Evolutionary conservation across 2,113 vertebrate genomes (phyloP).

Genomic region (Mormyrus lacerda): DNA sequence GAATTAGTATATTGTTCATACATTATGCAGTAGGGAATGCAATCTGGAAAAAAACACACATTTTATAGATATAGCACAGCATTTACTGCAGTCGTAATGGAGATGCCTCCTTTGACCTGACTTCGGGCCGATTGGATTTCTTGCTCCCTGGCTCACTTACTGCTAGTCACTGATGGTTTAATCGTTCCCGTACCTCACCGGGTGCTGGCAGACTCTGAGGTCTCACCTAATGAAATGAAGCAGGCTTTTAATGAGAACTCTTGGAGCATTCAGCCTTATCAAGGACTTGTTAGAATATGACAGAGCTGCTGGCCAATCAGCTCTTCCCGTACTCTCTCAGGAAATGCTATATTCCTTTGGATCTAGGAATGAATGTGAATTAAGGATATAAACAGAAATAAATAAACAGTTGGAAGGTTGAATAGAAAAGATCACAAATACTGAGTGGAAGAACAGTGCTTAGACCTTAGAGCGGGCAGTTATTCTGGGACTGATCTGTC

Average conservation of each 20-base stretch:
- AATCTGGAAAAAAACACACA: neutral
- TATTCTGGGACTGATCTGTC: neutral
- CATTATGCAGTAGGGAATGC: neutral
- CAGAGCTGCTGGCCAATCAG: conserved; percentile 1
- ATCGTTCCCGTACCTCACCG: neutral
- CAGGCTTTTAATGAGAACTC: conserved; percentile 49
- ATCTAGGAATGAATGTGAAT: neutral
- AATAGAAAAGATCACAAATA: neutral
- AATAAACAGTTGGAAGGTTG: neutral
- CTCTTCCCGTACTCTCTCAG: neutral
- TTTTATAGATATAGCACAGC: neutral
- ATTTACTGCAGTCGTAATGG: neutral
- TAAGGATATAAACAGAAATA: neutral
- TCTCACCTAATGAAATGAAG: conserved; percentile 50
- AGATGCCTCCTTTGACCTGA: neutral
- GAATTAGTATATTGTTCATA: neutral
- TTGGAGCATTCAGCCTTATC: conserved; percentile 50
- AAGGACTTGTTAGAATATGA: conserved; percentile 38
- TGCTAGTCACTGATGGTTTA: conserved; percentile 8
- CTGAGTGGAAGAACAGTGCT: neutral
- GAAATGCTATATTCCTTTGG: neutral
- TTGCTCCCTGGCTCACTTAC: conserved; percentile 16
- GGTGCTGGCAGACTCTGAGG: conserved; percentile 45
- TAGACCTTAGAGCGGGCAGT: neutral
- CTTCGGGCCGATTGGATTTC: neutral